Conservation (phyloP, 2,797 vertebrate genomes). For the Pseudochirops corinnae region DNA sequence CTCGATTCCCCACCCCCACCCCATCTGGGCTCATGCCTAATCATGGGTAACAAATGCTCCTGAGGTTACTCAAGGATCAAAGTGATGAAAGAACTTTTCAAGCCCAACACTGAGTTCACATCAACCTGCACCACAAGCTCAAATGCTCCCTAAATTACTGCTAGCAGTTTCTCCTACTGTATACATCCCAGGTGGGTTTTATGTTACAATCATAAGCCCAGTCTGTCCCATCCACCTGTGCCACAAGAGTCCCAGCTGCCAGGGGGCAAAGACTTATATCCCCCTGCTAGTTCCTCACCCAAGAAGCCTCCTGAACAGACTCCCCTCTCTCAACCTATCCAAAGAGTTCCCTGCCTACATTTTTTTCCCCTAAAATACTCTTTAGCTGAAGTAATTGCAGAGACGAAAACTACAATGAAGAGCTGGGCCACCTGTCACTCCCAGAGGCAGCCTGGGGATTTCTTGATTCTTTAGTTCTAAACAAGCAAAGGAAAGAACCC, state of each 20-base stretch:
- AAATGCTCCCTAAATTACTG: not conserved
- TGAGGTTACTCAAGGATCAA: not conserved
- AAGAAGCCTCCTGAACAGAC: slow-evolving; percentile 38
- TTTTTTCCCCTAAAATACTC: slow-evolving; percentile 59
- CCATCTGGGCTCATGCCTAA: not conserved
- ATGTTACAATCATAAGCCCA: slow-evolving; percentile 2
- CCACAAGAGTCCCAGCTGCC: not conserved
- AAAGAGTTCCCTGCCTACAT: not conserved
- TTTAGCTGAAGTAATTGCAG: not conserved
- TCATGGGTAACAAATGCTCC: not conserved
- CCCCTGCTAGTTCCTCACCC: not conserved
- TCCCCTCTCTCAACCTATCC: slow-evolving; percentile 27
- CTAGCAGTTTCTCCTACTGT: not conserved
- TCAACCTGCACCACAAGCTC: not conserved
- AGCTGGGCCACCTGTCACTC: slow-evolving; percentile 1
- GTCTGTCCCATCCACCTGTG: not conserved
- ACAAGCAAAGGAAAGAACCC: slow-evolving; percentile 19
- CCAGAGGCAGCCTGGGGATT: slow-evolving; percentile 61
- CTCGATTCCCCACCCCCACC: not conserved
- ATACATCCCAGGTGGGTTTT: not conserved
- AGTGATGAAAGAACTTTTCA: not conserved
- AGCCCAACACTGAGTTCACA: not conserved
- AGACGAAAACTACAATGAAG: slow-evolving; percentile 52
- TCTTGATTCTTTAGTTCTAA: slow-evolving; percentile 58
- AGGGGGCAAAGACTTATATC: not conserved